Conservation (phyloP, 1,140 invertebrate genomes). For the Hylaeus anthracinus region DNA sequence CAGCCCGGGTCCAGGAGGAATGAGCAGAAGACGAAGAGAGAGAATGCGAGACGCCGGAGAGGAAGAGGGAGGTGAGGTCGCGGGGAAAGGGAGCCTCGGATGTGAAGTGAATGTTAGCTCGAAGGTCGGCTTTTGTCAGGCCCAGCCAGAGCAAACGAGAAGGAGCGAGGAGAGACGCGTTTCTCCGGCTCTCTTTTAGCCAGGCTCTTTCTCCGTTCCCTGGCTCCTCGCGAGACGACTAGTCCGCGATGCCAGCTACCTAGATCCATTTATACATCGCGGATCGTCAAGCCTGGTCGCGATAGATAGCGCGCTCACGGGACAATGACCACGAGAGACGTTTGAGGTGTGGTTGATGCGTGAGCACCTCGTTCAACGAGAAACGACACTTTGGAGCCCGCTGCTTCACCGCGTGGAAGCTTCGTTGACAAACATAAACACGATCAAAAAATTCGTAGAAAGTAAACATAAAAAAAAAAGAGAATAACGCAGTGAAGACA, state of each 20-base stretch:
- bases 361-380: slow-evolving; percentile 19
- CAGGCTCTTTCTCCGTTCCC: slow-evolving; percentile 11
- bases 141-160: slow-evolving; percentile 20
- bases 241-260: slow-evolving; percentile 47
- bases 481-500: too few species aligned
- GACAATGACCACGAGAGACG: slow-evolving; percentile 72
- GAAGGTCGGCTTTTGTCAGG: slow-evolving; percentile 81
- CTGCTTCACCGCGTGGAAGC: slow-evolving; percentile 10
- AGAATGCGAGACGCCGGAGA: slow-evolving; percentile 46
- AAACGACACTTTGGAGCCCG: not conserved
- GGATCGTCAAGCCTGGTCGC: slow-evolving; percentile 60
- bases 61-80: slow-evolving; percentile 13
- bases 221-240: not conserved
- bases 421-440: too few species aligned
- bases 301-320: slow-evolving; percentile 66
- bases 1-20: slow-evolving; percentile 44
- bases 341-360: slow-evolving; percentile 36
- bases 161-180: not conserved
- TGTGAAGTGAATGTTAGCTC: slow-evolving; percentile 79
- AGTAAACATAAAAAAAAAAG: too few species aligned
- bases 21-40: slow-evolving; percentile 56
- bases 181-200: not conserved
- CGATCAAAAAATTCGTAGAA: too few species aligned
- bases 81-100: slow-evolving; percentile 39
- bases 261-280: slow-evolving; percentile 70